phyloP scores from a whole-genome alignment of 2,113 vertebrate genomes.

The Cyphomyrus discorhynchus region DNA sequence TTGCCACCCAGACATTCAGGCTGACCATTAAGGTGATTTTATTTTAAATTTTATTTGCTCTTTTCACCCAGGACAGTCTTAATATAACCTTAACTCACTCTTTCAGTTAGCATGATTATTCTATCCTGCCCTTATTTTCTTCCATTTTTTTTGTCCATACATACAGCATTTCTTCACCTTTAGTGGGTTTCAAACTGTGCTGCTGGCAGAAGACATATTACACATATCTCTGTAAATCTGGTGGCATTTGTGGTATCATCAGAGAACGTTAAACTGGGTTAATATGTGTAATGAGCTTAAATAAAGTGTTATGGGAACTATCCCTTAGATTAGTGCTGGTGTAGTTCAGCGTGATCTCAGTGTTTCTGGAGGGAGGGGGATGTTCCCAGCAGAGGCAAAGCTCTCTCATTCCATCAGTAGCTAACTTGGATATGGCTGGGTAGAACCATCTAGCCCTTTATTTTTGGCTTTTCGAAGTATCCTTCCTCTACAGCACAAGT shows the following conservation, averaged over 20 bases:
- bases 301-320: background rate
- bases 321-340: background rate
- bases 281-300: background rate
- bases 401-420: constrained; percentile 26
- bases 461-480: background rate
- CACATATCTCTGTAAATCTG: background rate
- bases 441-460: background rate
- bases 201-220: background rate
- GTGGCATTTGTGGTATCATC: background rate
- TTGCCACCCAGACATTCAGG: background rate
- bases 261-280: background rate
- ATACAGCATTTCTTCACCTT: background rate
- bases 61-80: background rate
- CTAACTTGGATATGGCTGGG: constrained; percentile 4
- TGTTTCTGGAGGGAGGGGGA: background rate
- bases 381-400: constrained; percentile 18
- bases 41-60: background rate
- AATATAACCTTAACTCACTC: background rate
- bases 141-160: background rate
- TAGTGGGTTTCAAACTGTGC: background rate
- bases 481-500: background rate
- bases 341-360: background rate
- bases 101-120: background rate
- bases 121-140: background rate
- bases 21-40: background rate